Conservation (phyloP, 2,113 vertebrate species). For the Caracal caracal region DNA sequence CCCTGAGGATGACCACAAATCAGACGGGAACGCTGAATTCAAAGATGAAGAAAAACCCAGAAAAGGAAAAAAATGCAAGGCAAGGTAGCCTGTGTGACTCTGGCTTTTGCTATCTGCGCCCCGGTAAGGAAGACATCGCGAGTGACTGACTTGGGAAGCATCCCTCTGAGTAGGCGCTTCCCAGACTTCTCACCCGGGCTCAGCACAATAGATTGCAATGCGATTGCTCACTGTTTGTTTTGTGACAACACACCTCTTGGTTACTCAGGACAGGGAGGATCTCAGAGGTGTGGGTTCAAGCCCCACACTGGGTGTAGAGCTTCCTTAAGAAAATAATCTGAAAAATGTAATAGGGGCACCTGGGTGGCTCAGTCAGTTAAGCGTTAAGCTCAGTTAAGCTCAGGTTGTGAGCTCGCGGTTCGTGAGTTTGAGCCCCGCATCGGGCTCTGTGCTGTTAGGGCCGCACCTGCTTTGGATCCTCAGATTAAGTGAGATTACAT, state of each 20-base stretch:
- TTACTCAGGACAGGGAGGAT: background rate
- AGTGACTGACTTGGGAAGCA: background rate
- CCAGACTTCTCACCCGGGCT: background rate
- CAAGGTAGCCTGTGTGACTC: accelerated
- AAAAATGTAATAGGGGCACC: background rate
- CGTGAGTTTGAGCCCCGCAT: too few relatives aligned
- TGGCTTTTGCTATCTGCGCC: background rate
- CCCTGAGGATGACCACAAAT: background rate
- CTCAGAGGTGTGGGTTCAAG: background rate
- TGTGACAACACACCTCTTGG: background rate
- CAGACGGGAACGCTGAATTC: background rate
- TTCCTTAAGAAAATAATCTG: background rate
- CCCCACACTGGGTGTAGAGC: background rate
- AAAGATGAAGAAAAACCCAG: background rate
- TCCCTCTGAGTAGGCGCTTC: background rate
- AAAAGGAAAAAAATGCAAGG: background rate
- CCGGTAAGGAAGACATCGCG: background rate
- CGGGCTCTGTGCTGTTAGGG: too few relatives aligned
- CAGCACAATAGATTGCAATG: background rate
- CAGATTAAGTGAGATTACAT: too few relatives aligned
- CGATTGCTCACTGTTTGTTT: background rate
- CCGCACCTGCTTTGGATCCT: too few relatives aligned
- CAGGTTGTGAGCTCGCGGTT: too few relatives aligned
- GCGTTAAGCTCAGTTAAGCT: too few relatives aligned
- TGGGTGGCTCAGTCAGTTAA: too few relatives aligned